A percentile compares a stretch with the other conserved stretches of the same genome.
These are phyloP conservation scores for Cheilosia vulpina DNA, from an alignment of 2,888 invertebrate genomes.

Conservation along the genomic window DNA sequence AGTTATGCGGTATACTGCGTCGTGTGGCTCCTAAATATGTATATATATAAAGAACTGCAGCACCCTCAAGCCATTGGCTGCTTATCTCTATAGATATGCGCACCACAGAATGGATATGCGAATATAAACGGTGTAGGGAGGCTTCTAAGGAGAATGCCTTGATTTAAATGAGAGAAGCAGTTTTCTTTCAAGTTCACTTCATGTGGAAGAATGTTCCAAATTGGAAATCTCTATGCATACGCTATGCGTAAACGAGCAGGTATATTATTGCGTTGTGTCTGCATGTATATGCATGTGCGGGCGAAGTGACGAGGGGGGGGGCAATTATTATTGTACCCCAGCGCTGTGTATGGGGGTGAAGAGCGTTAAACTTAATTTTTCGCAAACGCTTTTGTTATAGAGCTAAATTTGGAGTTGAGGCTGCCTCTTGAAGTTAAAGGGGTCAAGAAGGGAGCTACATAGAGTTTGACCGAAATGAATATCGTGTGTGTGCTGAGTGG, in stretches of 20 bases:
- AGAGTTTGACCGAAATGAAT: background rate
- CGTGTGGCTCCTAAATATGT: constrained; percentile 14
- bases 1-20: constrained; percentile 13
- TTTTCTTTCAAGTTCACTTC: constrained; percentile 71
- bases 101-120: background rate
- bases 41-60: constrained; percentile 27
- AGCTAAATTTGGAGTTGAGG: constrained; percentile 18
- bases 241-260: constrained; percentile 6
- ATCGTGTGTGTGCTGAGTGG: background rate
- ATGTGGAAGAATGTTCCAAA: constrained; percentile 72
- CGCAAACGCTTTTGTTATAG: constrained; percentile 40
- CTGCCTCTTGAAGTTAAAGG: background rate
- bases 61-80: constrained; percentile 51
- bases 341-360: constrained; percentile 4
- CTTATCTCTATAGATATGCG: constrained; percentile 18
- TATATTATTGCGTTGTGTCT: constrained; percentile 48
- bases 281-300: background rate
- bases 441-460: constrained; percentile 18
- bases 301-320: background rate
- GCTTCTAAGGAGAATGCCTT: constrained; percentile 29
- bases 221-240: constrained; percentile 60
- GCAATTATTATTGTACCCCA: constrained; percentile 59
- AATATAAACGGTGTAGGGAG: background rate
- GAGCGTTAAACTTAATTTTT: constrained; percentile 57
- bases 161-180: constrained; percentile 50